Evolutionary conservation across 1,140 invertebrate genomes (phyloP).

Genomic region (Maconellicoccus hirsutus): DNA sequence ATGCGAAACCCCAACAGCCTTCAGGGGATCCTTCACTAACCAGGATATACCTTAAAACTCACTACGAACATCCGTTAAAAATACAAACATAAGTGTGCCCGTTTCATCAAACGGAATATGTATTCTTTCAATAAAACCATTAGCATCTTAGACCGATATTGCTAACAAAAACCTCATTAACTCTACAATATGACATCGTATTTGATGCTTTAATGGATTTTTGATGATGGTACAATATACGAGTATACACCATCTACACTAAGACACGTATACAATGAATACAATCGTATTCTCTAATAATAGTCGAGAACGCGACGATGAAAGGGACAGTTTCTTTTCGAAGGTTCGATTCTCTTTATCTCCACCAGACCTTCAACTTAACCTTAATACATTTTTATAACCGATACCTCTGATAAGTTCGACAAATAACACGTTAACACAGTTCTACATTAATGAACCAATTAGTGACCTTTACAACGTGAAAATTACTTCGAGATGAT

Average conservation of each 20-base stretch:
- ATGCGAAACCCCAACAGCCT: too few species aligned
- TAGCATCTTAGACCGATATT: not conserved
- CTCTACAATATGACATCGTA: conserved; percentile 16
- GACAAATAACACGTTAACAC: conserved; percentile 5
- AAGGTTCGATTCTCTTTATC: not conserved
- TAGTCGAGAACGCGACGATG: not conserved
- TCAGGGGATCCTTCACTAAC: too few species aligned
- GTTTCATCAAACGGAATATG: not conserved
- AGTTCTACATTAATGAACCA: not conserved
- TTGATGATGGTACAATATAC: conserved; percentile 11
- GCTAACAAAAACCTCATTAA: conserved; percentile 16
- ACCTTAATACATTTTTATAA: conserved; percentile 11
- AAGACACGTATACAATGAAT: not conserved
- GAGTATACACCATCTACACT: too few species aligned
- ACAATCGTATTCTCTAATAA: not conserved
- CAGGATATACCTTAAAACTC: too few species aligned
- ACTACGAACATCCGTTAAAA: too few species aligned
- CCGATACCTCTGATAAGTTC: not conserved
- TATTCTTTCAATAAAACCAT: conserved; percentile 1
- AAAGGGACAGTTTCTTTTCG: conserved; percentile 18
- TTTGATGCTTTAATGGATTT: conserved; percentile 21
- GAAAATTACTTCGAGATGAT: too few species aligned
- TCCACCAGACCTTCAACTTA: conserved; percentile 11
- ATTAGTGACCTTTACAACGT: not conserved
- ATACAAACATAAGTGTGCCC: not conserved